Conservation (phyloP, 2,888 invertebrate species). For the Stenurella melanura region DNA sequence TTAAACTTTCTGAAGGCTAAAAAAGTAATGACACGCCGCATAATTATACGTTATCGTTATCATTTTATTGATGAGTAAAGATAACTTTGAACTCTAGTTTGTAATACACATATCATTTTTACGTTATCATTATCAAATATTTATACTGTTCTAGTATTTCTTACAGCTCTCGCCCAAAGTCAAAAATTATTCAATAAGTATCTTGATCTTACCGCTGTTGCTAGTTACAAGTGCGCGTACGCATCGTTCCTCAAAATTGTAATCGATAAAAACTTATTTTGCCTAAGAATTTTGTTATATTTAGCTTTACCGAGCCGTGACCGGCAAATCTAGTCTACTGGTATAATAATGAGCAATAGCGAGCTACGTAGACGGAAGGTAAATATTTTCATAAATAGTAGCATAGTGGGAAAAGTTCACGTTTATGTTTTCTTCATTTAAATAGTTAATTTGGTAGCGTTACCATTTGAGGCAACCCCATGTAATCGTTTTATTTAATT, state of each 20-base stretch:
- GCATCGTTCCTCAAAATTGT: slow-evolving; percentile 13
- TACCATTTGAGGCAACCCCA: not conserved
- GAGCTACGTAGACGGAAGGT: slow-evolving; percentile 66
- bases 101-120: no score
- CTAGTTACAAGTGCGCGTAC: slow-evolving; percentile 2
- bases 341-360: slow-evolving; percentile 54
- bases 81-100: not conserved
- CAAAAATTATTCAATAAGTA: not conserved
- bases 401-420: slow-evolving; percentile 12
- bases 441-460: slow-evolving; percentile 16
- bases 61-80: not conserved
- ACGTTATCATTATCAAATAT: not conserved
- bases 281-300: slow-evolving; percentile 15
- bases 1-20: not conserved
- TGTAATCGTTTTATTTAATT: slow-evolving; percentile 31
- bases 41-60: not conserved
- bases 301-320: not conserved
- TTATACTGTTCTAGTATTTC: not conserved
- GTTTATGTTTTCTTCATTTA: slow-evolving; percentile 31
- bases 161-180: not conserved
- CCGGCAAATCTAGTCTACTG: not conserved
- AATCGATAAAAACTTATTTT: slow-evolving; percentile 19
- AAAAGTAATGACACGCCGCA: not conserved
- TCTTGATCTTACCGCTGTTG: not conserved
- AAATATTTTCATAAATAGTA: slow-evolving; percentile 45